Evolutionary conservation across 2,888 invertebrate species (phyloP).

Genomic region (Parapristionchus giblindavisi): DNA sequence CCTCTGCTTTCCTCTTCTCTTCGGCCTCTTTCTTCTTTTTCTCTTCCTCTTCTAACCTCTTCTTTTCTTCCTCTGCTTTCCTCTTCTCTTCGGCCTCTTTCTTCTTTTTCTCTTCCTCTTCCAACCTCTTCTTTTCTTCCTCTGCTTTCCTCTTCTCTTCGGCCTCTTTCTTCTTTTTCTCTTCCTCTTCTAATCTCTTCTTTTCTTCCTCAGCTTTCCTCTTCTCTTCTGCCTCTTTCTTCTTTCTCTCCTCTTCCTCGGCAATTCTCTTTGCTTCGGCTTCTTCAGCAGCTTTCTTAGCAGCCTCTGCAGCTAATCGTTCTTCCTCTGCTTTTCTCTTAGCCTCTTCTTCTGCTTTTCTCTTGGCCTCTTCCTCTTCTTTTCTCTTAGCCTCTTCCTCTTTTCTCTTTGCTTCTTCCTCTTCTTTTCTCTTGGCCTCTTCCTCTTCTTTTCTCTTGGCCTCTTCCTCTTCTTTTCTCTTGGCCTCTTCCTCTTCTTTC

Average conservation of each 20-base stretch:
- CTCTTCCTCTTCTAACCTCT: conserved; percentile 27
- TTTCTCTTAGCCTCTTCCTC: conserved; percentile 28
- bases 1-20: not conserved
- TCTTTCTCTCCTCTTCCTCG: too few relatives aligned
- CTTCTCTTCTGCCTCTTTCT: too few relatives aligned
- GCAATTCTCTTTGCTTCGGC: too few relatives aligned
- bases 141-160: too few relatives aligned
- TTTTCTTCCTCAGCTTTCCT: too few relatives aligned
- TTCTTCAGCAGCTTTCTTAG: not conserved
- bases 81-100: conserved; percentile 34
- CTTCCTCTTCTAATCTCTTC: too few relatives aligned
- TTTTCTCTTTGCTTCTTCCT: not conserved
- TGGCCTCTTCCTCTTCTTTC: not conserved
- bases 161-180: too few relatives aligned
- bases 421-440: not conserved
- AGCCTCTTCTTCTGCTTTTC: conserved; percentile 23
- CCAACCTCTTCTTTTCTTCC: too few relatives aligned
- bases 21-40: conserved; percentile 30
- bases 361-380: too few relatives aligned
- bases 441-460: not conserved
- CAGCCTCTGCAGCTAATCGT: conserved; percentile 27
- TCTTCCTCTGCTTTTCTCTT: conserved; percentile 29
- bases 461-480: not conserved
- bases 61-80: too few relatives aligned
- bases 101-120: conserved; percentile 36